Evolutionary conservation across 2,113 vertebrate genomes (phyloP).

Genomic region (Ceyx cyanopectus): DNA sequence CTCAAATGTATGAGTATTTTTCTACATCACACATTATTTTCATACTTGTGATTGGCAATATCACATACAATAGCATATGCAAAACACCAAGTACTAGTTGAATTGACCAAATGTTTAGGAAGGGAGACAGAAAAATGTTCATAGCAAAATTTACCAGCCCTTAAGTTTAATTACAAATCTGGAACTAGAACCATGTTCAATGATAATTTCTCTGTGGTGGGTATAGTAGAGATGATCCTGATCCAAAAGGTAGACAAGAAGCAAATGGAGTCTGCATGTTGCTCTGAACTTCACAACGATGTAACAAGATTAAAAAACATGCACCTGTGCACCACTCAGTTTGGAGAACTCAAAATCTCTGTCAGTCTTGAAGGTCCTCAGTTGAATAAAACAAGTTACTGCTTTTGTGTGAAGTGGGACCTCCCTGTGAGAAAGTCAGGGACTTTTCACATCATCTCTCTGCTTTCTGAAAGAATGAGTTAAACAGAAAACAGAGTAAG

Average conservation of each 20-base stretch:
- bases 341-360: neutral
- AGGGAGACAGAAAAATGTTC: conserved; percentile 41
- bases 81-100: conserved; percentile 35
- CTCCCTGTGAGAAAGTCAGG: neutral
- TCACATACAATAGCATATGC: conserved; percentile 27
- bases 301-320: neutral
- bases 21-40: neutral
- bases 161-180: conserved; percentile 53
- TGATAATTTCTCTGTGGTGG: neutral
- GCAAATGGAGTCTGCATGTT: neutral
- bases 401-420: fast-evolving
- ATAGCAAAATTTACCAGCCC: conserved; percentile 37
- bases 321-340: neutral
- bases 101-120: conserved; percentile 45
- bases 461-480: neutral
- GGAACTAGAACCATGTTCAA: conserved; percentile 25
- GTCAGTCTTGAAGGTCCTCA: neutral
- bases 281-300: neutral
- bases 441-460: neutral
- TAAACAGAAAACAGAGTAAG: neutral
- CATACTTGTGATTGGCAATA: conserved; percentile 1
- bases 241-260: neutral
- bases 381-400: neutral
- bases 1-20: conserved; percentile 2
- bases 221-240: neutral